A percentile compares a stretch with the other conserved stretches of the same genome.
phyloP scores from a whole-genome alignment of 2,797 vertebrate genomes.

The Setipinna tenuifilis region DNA sequence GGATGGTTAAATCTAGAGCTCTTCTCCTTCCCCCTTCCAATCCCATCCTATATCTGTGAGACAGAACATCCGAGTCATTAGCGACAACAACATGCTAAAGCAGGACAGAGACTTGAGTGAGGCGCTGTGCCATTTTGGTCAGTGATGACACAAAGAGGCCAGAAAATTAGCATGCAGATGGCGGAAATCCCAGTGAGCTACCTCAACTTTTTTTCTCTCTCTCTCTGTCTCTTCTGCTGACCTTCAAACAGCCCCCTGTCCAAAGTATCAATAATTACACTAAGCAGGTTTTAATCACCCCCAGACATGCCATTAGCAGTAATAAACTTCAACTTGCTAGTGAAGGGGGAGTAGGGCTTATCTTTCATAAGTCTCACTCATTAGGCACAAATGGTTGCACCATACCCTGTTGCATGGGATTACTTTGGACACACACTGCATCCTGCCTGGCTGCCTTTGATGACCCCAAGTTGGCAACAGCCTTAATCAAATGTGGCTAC shows the following conservation, averaged over 20 bases:
- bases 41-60: constrained; percentile 41
- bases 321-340: constrained; percentile 52
- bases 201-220: background rate
- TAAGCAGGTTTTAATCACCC: constrained; percentile 28
- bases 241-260: constrained; percentile 62
- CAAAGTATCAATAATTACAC: constrained; percentile 44
- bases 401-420: constrained; percentile 31
- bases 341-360: constrained; percentile 29
- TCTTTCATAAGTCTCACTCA: constrained; percentile 38
- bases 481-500: constrained; percentile 32
- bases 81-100: background rate
- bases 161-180: constrained; percentile 8
- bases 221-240: constrained; percentile 48
- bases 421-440: constrained; percentile 22
- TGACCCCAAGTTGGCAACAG: constrained; percentile 5
- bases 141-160: background rate
- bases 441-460: constrained; percentile 32
- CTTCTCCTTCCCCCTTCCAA: background rate
- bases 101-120: background rate
- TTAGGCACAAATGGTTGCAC: constrained; percentile 29
- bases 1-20: background rate
- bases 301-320: constrained; percentile 45
- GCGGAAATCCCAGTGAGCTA: background rate
- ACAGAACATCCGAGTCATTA: background rate
- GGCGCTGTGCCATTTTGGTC: background rate